Percentiles rank a stretch among this genome's conserved stretches.
Evolutionary conservation across 2,113 vertebrate genomes (phyloP).

Genomic region (Mystacornis crossleyi): DNA sequence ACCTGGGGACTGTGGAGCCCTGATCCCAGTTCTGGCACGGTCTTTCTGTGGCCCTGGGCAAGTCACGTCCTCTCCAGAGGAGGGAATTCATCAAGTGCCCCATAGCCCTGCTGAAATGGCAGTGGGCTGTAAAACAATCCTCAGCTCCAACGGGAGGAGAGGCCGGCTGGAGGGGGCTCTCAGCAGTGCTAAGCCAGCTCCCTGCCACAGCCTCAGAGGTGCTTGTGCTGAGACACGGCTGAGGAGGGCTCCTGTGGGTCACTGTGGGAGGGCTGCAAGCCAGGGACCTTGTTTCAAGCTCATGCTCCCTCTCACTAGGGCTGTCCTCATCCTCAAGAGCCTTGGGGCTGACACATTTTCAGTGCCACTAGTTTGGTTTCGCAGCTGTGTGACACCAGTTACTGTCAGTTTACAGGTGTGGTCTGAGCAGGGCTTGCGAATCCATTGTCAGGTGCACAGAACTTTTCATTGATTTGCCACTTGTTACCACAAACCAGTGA

Average conservation of each 20-base stretch:
- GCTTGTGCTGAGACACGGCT: neutral
- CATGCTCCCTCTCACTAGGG: neutral
- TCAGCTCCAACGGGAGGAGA: neutral
- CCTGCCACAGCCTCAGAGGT: neutral
- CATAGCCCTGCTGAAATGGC: neutral
- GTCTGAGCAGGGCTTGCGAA: neutral
- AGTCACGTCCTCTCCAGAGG: constrained; percentile 31
- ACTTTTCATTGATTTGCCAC: neutral
- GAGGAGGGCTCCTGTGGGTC: neutral
- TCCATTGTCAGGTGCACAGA: neutral
- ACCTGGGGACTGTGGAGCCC: constrained; percentile 38
- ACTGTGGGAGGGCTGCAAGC: neutral
- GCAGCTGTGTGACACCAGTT: neutral
- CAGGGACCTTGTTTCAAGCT: neutral
- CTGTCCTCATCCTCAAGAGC: neutral
- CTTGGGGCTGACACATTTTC: neutral
- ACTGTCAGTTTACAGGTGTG: neutral
- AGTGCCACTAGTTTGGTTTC: neutral
- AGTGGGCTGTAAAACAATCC: constrained; percentile 29
- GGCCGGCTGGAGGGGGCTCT: neutral
- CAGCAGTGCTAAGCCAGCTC: neutral
- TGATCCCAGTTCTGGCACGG: constrained; percentile 55
- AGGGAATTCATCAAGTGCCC: constrained; percentile 53
- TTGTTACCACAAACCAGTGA: neutral
- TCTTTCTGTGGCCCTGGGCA: constrained; percentile 46